phyloP scores from a whole-genome alignment of 2,113 vertebrate genomes.

The Tetrax tetrax region DNA sequence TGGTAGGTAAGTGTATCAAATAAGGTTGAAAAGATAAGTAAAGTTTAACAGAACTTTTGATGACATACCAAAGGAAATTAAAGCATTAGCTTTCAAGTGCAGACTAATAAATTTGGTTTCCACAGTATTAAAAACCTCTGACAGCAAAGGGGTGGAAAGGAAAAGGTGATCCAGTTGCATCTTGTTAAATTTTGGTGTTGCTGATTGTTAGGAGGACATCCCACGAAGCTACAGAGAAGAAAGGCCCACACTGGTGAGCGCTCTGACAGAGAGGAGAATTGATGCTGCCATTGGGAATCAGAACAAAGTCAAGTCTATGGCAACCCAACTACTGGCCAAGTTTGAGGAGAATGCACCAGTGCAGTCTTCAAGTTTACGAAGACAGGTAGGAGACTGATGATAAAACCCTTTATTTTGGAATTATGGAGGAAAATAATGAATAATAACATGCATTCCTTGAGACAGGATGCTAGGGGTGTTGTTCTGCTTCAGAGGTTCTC shows the following conservation, averaged over 20 bases:
- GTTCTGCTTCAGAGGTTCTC: neutral
- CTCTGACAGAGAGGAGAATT: constrained; percentile 81
- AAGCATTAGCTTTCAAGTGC: neutral
- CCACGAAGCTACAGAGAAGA: constrained; percentile 79
- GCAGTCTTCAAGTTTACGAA: constrained; percentile 81
- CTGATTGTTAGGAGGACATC: constrained; percentile 81
- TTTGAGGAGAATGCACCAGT: constrained; percentile 92
- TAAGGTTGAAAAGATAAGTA: neutral
- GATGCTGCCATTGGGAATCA: constrained; percentile 83
- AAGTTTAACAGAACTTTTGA: neutral
- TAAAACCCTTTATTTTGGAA: neutral
- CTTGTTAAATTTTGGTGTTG: neutral
- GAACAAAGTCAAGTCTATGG: constrained; percentile 98
- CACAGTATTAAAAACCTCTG: neutral
- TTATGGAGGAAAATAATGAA: neutral
- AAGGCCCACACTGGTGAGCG: constrained; percentile 71
- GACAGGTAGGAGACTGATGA: constrained; percentile 82
- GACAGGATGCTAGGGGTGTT: neutral
- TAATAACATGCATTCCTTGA: neutral
- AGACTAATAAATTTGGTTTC: neutral
- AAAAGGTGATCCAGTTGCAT: neutral
- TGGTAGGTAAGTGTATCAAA: neutral
- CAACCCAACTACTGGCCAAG: constrained; percentile 95
- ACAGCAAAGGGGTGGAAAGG: neutral
- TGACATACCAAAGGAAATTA: neutral